Evolutionary conservation across 2,113 vertebrate genomes (phyloP).

Genomic region (Ornithorhynchus anatinus): DNA sequence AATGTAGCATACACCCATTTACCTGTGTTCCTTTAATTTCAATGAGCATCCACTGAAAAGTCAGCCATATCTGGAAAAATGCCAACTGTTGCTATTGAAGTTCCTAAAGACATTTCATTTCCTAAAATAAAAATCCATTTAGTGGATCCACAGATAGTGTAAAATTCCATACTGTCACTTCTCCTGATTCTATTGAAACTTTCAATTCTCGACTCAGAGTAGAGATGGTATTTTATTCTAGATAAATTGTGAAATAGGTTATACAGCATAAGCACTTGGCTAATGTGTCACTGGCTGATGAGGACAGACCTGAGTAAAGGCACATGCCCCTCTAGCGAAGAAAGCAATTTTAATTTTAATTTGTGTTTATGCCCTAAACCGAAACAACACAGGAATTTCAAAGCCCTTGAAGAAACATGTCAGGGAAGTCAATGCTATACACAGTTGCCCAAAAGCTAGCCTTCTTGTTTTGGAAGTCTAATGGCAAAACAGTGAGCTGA

Average conservation of each 20-base stretch:
- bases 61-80: slow-evolving; percentile 17
- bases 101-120: slow-evolving; percentile 49
- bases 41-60: neutral
- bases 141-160: slow-evolving; percentile 43
- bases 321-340: neutral
- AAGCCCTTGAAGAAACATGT: neutral
- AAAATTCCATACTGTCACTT: slow-evolving; percentile 46
- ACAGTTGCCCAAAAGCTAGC: neutral
- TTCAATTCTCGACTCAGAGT: slow-evolving; percentile 35
- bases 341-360: neutral
- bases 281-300: slow-evolving; percentile 29
- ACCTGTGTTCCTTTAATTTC: neutral
- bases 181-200: slow-evolving; percentile 26
- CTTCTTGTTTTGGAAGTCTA: no score
- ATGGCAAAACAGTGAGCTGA: no score
- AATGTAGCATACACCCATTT: neutral
- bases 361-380: neutral
- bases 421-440: neutral
- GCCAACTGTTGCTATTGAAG: slow-evolving; percentile 7
- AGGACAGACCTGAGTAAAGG: slow-evolving; percentile 7
- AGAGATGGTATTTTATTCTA: neutral
- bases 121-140: slow-evolving; percentile 59
- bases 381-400: neutral
- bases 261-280: neutral
- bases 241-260: slow-evolving; percentile 47